A percentile compares a stretch with the other conserved stretches of the same genome.
Conservation (phyloP, 92 coral and sea anemone species). For the Epizoanthus scotinus region DNA sequence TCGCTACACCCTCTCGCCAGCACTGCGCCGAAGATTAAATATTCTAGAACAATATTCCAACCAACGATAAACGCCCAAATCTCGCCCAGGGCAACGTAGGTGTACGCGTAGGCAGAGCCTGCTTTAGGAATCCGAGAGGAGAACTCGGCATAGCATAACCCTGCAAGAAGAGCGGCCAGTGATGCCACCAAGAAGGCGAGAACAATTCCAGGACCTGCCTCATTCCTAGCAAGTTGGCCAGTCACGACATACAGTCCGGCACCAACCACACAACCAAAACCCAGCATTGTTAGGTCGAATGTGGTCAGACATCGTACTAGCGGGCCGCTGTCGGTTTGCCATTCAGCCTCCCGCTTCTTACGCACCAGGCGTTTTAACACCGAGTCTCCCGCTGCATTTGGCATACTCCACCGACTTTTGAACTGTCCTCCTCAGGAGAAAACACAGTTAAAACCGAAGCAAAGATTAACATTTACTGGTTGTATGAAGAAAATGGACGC, state of each 20-base stretch:
- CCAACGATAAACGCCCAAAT: conserved; percentile 82
- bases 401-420: too few species aligned
- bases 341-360: conserved; percentile 15
- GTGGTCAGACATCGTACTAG: conserved; percentile 58
- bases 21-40: conserved; percentile 68
- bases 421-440: too few species aligned
- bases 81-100: conserved; percentile 84
- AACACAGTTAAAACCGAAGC: too few species aligned
- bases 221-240: conserved; percentile 81
- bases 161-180: conserved; percentile 75
- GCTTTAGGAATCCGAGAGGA: conserved; percentile 78
- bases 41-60: conserved; percentile 84
- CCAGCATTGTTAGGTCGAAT: conserved; percentile 72
- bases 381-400: too few species aligned
- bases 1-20: conserved; percentile 78
- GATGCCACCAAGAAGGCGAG: conserved; percentile 86
- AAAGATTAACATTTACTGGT: too few species aligned
- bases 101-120: conserved; percentile 87
- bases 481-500: too few species aligned
- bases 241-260: conserved; percentile 87
- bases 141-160: conserved; percentile 87
- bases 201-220: conserved; percentile 85
- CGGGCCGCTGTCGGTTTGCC: conserved; percentile 21
- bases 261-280: conserved; percentile 77
- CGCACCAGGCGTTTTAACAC: neutral